Base-by-base conservation (phyloP, 2,113 vertebrate species). In the Salminus brasiliensis region DNA sequence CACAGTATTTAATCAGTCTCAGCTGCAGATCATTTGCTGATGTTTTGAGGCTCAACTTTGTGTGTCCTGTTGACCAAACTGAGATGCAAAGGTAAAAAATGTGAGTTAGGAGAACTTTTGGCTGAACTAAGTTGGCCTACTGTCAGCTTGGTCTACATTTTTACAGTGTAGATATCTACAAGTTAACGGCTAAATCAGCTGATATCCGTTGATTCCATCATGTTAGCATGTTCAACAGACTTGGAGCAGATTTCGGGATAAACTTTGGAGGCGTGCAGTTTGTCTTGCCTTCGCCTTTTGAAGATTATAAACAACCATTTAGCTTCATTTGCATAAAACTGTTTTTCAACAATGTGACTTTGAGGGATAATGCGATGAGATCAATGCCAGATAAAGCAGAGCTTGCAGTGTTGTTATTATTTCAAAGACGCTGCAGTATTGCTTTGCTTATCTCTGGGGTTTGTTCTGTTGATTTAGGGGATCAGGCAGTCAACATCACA, bases 391-490 rank as follows among this genome's bases (percentile, higher is more conserved):
- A 68, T 67, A 67, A 66, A 73, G 53, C 5, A 1, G 16, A 5
- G 27, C 13, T 45, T 9, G 29, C 30, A n/a, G 43, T 60, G 21
- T 60, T 15, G 32, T 66, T 39, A 13, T 39, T 63, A 32, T 25
- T 78, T 25, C 25, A 70, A 60, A 78, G 65, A 32, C 41, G 21
- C 49, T 69, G 60, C 53, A 32, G 49, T 62, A 60, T 62, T 47
- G 27, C 41, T 13, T 41, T 70, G 6, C 55, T 78, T 62, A 71
- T 78, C 76, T 62, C 60, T 55, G 29, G 30, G 30, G 57, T 43
- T 27, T 55, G 11, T 71, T 71, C 29, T 78, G 76, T 71, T 78
- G 39, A 71, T 78, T 78, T 62, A 78, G 30, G 52, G 67, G 55
- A 78, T 78, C 41, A 71, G 36, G 36, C 5, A n/a, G n/a, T n/a